These are phyloP conservation scores for Drosophila mayaguana DNA, from an alignment of 2,888 invertebrate genomes.

Conservation along the genomic window DNA sequence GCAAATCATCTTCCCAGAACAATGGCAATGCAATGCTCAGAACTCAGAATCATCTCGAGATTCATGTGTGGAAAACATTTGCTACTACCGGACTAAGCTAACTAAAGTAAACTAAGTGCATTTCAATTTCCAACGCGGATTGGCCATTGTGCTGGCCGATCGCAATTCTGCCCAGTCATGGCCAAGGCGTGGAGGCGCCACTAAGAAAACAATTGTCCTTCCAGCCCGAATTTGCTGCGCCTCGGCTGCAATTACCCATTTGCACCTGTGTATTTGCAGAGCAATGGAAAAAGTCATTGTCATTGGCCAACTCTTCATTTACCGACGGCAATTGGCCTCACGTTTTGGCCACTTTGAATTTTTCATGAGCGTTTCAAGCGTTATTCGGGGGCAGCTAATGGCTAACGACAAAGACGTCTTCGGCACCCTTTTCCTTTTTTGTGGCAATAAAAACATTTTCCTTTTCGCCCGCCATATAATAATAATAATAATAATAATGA, in stretches of 20 bases:
- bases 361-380: conserved; percentile 63
- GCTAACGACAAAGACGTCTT: conserved; percentile 60
- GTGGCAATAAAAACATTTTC: conserved; percentile 79
- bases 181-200: conserved; percentile 46
- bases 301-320: conserved; percentile 46
- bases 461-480: conserved; percentile 36
- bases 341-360: conserved; percentile 50
- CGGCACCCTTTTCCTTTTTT: conserved; percentile 70
- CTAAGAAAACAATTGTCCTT: conserved; percentile 68
- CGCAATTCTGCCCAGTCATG: conserved; percentile 59
- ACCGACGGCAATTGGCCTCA: conserved; percentile 61
- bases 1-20: conserved; percentile 37
- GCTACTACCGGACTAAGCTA: neutral
- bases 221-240: neutral
- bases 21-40: conserved; percentile 1
- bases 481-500: conserved; percentile 67
- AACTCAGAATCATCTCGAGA: conserved; percentile 20
- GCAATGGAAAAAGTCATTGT: conserved; percentile 67
- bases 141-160: conserved; percentile 32
- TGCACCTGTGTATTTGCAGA: conserved; percentile 27
- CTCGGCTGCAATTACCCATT: conserved; percentile 69
- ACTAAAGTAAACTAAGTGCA: conserved; percentile 32
- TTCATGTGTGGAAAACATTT: conserved; percentile 9
- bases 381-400: conserved; percentile 54
- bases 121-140: conserved; percentile 39